Conservation (phyloP, 2,797 vertebrate genomes). For the Bovichtus diacanthus region DNA sequence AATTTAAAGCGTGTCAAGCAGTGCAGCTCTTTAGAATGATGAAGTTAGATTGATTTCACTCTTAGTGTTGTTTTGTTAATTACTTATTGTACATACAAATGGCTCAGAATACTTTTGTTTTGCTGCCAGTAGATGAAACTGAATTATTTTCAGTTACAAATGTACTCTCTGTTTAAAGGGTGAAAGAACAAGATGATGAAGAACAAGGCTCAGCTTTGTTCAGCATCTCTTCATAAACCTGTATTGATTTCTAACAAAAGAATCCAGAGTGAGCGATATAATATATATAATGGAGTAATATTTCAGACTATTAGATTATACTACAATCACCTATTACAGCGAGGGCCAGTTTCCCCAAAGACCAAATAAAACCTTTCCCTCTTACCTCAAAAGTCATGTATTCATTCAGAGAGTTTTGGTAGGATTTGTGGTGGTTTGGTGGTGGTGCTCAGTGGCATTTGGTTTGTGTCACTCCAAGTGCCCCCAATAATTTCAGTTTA, state of each 20-base stretch:
- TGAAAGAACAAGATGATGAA: conserved; percentile 16
- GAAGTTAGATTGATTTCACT: background rate
- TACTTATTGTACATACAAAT: background rate
- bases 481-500: background rate
- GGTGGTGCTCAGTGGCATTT: conserved; percentile 6
- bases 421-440: conserved; percentile 7
- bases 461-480: conserved; percentile 19
- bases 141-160: conserved; percentile 14
- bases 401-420: background rate
- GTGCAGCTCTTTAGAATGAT: background rate
- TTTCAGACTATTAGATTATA: background rate
- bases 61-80: background rate
- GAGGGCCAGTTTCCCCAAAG: background rate
- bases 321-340: background rate
- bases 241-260: conserved; percentile 5
- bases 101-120: background rate
- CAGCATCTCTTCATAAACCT: conserved; percentile 7
- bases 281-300: background rate
- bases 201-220: conserved; percentile 1
- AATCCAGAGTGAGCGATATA: background rate
- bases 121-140: background rate
- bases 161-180: background rate
- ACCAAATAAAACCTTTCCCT: background rate
- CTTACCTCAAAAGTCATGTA: background rate
- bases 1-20: background rate